Evolutionary conservation across 1,140 invertebrate genomes (phyloP), one percentile per base, ranked within the genome.

Genomic region (Gonatopus flavifemur): DNA sequence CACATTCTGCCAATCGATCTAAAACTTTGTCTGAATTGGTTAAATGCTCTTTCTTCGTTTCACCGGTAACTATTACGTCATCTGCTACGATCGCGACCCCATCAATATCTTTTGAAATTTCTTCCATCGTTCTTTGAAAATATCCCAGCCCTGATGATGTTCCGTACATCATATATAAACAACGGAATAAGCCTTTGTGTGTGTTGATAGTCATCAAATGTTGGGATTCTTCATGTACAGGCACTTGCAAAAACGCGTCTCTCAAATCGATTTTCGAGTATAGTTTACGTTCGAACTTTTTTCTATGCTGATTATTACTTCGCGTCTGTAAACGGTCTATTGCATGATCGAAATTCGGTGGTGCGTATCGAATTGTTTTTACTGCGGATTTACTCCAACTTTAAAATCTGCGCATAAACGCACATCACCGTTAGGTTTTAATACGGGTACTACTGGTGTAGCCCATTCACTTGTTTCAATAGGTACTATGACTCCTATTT

Each of bases 381-480:
- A 33, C 13, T 33, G 6, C n/a, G 32, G 32, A 28, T 58, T 58
- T 3, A 58, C 6, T 0, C 40, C 54, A 1, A 49, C 19, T 33
- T 52, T 55, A 35, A 48, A 57, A 22, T 64, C 58, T 0, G 16
- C 58, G 20, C 58, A 61, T n/a, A 60, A 7, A 16, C 61, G 19
- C 0, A 64, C 13, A n/a, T 3, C 13, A 8, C 46, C 66, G 31
- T 49, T 22, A 18, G 24, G 44, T 41, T 62, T 66, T 9, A 62
- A 12, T 9, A 62, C 39, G 6, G 62, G 58, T 0, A 67, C 60
- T 9, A 69, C 21, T 13, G 60, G 67, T n/a, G 60, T 62, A 1
- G 50, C 60, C 52, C 54, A 65, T 15, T 56, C 52, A 18, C 50
- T 55, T 36, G 46, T 41, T 18, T 49, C 32, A 6, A 62, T 40